Evolutionary conservation across 2,113 vertebrate species (phyloP).

Genomic region (Actinemys pallida): DNA sequence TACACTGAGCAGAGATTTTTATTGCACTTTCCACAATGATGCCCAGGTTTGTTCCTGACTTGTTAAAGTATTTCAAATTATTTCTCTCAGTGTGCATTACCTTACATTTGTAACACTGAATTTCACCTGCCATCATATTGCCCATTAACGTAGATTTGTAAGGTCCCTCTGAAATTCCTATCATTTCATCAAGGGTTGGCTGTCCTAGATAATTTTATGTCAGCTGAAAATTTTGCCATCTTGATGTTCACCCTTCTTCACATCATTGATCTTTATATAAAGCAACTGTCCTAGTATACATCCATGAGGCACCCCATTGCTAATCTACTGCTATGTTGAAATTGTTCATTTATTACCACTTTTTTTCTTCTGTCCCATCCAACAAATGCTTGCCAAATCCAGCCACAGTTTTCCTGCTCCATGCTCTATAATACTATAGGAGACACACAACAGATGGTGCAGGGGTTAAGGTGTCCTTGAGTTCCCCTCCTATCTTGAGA

Average conservation of each 20-base stretch:
- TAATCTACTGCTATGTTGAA: slow-evolving; percentile 1
- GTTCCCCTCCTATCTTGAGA: neutral
- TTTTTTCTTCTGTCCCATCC: neutral
- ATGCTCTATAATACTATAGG: neutral
- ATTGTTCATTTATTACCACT: neutral
- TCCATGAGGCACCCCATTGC: neutral
- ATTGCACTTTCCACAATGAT: neutral
- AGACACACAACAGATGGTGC: neutral
- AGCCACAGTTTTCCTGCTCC: neutral
- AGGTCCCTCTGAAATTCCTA: neutral
- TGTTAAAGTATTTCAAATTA: neutral
- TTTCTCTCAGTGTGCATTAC: neutral
- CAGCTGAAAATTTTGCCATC: neutral
- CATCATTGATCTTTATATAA: neutral
- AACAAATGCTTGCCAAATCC: neutral
- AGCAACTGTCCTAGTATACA: neutral
- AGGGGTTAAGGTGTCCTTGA: neutral
- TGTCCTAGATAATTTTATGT: neutral
- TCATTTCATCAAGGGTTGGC: neutral
- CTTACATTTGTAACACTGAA: neutral
- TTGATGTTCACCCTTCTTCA: neutral
- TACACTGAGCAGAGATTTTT: neutral
- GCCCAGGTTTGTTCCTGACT: neutral
- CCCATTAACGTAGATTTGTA: neutral
- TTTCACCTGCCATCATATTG: neutral